These are phyloP conservation scores for Netelia inedita DNA, from an alignment of 2,888 invertebrate genomes.

Conservation along the genomic window DNA sequence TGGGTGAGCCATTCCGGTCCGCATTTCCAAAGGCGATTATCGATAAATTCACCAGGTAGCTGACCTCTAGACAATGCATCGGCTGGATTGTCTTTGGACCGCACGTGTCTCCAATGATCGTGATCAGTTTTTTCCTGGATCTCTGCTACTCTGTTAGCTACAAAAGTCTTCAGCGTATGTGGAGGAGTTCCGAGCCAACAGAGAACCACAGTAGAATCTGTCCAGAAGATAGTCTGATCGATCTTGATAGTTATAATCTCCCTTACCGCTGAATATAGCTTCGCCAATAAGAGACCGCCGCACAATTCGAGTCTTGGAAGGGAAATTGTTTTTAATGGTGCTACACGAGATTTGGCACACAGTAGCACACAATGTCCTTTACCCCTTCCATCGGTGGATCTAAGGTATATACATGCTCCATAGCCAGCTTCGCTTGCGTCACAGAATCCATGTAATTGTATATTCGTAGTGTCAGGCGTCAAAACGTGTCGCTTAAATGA, in stretches of 20 bases:
- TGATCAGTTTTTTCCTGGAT: slow-evolving; percentile 46
- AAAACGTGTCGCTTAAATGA: neutral
- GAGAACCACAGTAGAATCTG: slow-evolving; percentile 58
- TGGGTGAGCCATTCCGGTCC: slow-evolving; percentile 53
- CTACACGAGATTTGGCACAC: slow-evolving; percentile 66
- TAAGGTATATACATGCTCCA: slow-evolving; percentile 71
- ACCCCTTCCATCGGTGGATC: neutral
- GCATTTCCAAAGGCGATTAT: slow-evolving; percentile 24
- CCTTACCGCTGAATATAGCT: neutral
- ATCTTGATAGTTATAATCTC: neutral
- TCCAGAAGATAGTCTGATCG: slow-evolving; percentile 42
- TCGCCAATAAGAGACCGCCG: slow-evolving; percentile 54
- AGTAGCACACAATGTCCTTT: slow-evolving; percentile 15
- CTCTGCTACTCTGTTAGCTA: slow-evolving; percentile 50
- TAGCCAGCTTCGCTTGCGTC: slow-evolving; percentile 70
- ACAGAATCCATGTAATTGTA: neutral
- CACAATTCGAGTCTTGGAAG: slow-evolving; percentile 69
- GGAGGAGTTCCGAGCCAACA: no score
- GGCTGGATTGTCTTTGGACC: slow-evolving; percentile 51
- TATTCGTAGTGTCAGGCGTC: neutral
- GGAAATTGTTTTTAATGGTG: slow-evolving; percentile 58
- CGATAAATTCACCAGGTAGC: slow-evolving; percentile 4
- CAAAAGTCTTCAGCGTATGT: no score
- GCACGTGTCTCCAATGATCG: slow-evolving; percentile 39
- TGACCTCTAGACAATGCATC: slow-evolving; percentile 52